phyloP scores from a whole-genome alignment of 1,140 invertebrate species.

The Papilio aristodemus region DNA sequence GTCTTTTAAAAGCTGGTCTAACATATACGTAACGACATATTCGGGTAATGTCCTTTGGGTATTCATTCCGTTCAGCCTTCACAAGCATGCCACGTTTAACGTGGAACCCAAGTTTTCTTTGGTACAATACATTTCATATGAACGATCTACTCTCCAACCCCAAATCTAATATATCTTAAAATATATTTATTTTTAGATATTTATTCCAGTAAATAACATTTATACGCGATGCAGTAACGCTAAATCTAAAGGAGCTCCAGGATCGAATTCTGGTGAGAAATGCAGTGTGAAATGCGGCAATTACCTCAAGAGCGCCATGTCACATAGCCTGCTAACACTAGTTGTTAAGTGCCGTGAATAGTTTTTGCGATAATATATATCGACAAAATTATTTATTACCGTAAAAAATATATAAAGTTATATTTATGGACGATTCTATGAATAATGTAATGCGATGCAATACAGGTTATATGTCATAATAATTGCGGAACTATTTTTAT shows the following conservation, averaged over 20 bases:
- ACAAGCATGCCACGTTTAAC: no score
- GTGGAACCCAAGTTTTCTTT: no score
- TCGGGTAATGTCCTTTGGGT: no score
- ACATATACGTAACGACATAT: conserved; percentile 29
- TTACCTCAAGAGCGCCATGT: conserved; percentile 64
- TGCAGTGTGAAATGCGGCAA: conserved; percentile 64
- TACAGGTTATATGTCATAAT: no score
- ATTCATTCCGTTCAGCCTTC: no score
- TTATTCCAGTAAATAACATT: conserved; percentile 17
- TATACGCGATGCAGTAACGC: not conserved
- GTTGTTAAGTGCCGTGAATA: conserved; percentile 40
- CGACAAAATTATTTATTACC: conserved; percentile 31
- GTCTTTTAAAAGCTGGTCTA: conserved; percentile 9
- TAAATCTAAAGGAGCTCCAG: conserved; percentile 29
- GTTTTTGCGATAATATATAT: conserved; percentile 15
- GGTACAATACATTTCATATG: no score
- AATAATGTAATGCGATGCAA: no score
- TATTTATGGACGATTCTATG: no score
- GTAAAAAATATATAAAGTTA: no score
- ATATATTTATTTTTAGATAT: not conserved
- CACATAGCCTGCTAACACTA: conserved; percentile 56
- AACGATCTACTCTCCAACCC: no score
- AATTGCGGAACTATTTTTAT: no score
- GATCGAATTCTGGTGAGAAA: conserved; percentile 43
- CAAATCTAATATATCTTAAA: not conserved